Evolutionary conservation across 1,140 invertebrate species (phyloP), one percentile per base, ranked within the genome.

Genomic region (Hylaeus volcanicus): DNA sequence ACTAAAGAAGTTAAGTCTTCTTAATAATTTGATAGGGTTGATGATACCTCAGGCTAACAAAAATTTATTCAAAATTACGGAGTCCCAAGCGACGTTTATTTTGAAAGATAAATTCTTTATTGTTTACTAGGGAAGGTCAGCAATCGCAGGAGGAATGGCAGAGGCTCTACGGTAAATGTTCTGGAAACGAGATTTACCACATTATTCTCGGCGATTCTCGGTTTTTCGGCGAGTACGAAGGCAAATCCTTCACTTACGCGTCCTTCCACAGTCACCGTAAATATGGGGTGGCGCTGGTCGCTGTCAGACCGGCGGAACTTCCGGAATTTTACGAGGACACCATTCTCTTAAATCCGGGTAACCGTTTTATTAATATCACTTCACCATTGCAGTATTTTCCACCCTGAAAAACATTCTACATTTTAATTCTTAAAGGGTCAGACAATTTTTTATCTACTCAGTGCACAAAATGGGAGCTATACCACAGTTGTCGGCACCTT

Each of bases 111-210:
- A 37, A 58, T 39, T 55, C 43, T 64, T 65, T 81, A 26, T 66
- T 79, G 45, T 78, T 82, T 92, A 91, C 41, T 92, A 99, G 98
- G 92, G 98, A 99, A 94, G 99, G 99, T 0, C 98, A 99, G 93
- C 97, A 98, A 86, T 99, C 98, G 1, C 96, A 96, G 76, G 98
- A 99, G 94, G 98, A 99, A 92, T 99, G 99, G 99, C 98, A 99
- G 91, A 95, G 97, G 63, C 93, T 99, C 8, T 99, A 99, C 92
- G 99, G 98, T 26, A 97, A 98, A 90, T 99, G 98, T 93, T 99
- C 98, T 1, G 99, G 98, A 76, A 99, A 99, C 93, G 99, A 99
- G 94, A 99, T 99, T 89, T 99, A 99, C 94, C 98, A 99, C 93
- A 99, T 99, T 86, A 95, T 97, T 73, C 95, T 99, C 45, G 97